These are phyloP conservation scores for Gordius sp. DNA, from an alignment of 2,888 invertebrate species.

Conservation along the genomic window DNA sequence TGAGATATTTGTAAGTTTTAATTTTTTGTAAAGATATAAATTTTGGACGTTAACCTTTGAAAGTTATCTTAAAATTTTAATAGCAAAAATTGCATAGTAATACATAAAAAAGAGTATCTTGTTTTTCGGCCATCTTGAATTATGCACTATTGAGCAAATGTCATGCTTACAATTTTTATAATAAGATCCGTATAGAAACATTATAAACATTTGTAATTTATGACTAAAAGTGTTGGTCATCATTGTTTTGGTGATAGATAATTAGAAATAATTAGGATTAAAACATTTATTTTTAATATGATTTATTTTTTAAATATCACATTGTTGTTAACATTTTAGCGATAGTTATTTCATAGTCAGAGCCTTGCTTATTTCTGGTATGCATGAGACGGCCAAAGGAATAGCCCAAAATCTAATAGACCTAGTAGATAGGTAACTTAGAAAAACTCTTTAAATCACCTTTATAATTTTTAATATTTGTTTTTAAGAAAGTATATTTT, in stretches of 20 bases:
- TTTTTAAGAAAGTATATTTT: too few relatives aligned
- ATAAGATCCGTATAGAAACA: background rate
- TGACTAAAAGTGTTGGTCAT: too few relatives aligned
- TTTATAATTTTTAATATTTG: too few relatives aligned
- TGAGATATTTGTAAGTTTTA: constrained; percentile 8
- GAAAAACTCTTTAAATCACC: too few relatives aligned
- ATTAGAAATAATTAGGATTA: too few relatives aligned
- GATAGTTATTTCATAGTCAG: constrained; percentile 11
- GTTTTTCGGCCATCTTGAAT: background rate
- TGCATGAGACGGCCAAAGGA: background rate
- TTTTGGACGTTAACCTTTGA: too few relatives aligned
- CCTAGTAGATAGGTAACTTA: background rate
- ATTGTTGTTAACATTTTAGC: background rate
- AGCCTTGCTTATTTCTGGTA: background rate
- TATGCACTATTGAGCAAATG: background rate
- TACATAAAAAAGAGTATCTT: too few relatives aligned
- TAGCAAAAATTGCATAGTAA: too few relatives aligned
- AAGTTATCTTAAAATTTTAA: too few relatives aligned
- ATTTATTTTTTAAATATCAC: background rate
- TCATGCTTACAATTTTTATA: background rate
- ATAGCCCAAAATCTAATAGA: background rate
- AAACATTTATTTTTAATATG: background rate
- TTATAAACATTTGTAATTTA: background rate
- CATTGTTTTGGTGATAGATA: too few relatives aligned
- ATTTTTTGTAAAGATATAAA: background rate